phyloP scores from a whole-genome alignment of 2,888 invertebrate genomes.

The Rugalucina vietnamica region DNA sequence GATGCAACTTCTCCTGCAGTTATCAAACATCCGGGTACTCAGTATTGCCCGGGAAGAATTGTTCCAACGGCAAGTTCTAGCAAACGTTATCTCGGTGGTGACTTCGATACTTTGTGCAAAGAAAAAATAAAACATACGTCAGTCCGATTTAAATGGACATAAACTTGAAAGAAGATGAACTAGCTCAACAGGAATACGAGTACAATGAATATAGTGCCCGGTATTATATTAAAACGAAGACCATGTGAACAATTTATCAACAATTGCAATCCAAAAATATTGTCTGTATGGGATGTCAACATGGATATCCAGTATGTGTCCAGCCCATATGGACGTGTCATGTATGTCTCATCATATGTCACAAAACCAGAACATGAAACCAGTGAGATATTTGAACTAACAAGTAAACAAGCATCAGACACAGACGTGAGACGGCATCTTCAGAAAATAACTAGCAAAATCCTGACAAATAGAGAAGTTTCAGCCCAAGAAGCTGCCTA shows the following conservation, averaged over 20 bases:
- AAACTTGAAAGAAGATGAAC: too few relatives aligned
- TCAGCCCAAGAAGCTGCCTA: constrained; percentile 33
- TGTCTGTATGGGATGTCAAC: constrained; percentile 23
- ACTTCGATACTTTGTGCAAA: too few relatives aligned
- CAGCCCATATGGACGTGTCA: constrained; percentile 38
- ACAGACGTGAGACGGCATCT: constrained; percentile 9
- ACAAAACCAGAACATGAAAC: constrained; percentile 20
- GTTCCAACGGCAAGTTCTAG: too few relatives aligned
- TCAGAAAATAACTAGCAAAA: constrained; percentile 10
- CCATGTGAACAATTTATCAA: constrained; percentile 1
- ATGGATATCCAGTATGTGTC: constrained; percentile 32
- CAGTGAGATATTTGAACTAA: constrained; percentile 16
- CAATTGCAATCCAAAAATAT: constrained; percentile 18
- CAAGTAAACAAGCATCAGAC: constrained; percentile 22
- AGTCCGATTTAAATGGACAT: too few relatives aligned
- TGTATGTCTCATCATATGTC: constrained; percentile 6
- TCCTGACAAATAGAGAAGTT: constrained; percentile 17
- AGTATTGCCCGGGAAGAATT: too few relatives aligned
- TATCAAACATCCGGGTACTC: too few relatives aligned
- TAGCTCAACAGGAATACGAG: too few relatives aligned
- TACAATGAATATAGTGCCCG: too few relatives aligned
- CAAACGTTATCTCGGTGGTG: too few relatives aligned
- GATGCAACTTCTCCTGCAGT: too few relatives aligned
- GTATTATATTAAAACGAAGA: constrained; percentile 4
- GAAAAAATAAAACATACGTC: too few relatives aligned